These are phyloP conservation scores for Gibbula magus DNA, from an alignment of 2,888 invertebrate genomes.

Conservation along the genomic window DNA sequence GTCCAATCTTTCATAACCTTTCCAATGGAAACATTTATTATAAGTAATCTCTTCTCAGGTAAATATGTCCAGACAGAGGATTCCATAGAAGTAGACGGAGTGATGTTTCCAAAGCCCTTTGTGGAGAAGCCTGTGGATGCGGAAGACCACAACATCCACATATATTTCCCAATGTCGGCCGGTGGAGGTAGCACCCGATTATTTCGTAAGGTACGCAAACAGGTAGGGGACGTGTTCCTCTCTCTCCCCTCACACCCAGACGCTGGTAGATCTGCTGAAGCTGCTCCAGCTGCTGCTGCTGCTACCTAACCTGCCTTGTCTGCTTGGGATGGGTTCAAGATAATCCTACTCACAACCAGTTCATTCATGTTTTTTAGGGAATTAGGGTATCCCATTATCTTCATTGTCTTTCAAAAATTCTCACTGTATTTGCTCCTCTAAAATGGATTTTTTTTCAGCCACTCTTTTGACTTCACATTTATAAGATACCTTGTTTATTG, in stretches of 20 bases:
- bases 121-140: conserved; percentile 99
- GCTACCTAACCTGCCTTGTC: neutral
- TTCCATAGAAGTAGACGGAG: conserved; percentile 96
- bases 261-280: neutral
- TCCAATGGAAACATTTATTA: too few species aligned
- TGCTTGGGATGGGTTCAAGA: neutral
- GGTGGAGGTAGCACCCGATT: conserved; percentile 97
- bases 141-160: conserved; percentile 99
- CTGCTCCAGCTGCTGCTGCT: neutral
- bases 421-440: too few species aligned
- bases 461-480: too few species aligned
- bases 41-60: too few species aligned
- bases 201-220: conserved; percentile 89
- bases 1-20: too few species aligned
- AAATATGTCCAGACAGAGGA: conserved; percentile 91
- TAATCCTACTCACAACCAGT: neutral
- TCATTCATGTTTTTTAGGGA: neutral
- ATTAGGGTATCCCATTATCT: too few species aligned
- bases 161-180: conserved; percentile 98
- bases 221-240: neutral
- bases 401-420: too few species aligned
- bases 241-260: too few species aligned
- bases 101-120: conserved; percentile 95
- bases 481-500: too few species aligned
- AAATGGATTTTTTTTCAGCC: too few species aligned